Percentiles rank a stretch among this genome's conserved stretches.
Conservation (phyloP, 1,140 invertebrate genomes). For the Drosophila ficusphila region DNA sequence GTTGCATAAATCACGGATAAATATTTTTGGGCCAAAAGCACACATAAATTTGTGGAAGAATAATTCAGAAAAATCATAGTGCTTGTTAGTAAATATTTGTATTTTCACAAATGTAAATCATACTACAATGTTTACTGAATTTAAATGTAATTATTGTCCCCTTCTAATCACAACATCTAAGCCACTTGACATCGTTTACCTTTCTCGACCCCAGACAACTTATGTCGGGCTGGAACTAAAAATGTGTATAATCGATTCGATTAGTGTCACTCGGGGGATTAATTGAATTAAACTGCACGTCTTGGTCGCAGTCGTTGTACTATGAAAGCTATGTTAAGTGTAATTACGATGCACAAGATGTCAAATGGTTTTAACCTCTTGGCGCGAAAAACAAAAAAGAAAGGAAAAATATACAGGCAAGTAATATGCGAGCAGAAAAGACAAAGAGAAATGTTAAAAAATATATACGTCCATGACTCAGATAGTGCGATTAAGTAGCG, state of each 20-base stretch:
- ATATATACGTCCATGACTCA: constrained; percentile 21
- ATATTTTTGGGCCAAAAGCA: constrained; percentile 16
- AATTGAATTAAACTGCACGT: constrained; percentile 60
- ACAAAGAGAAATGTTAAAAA: constrained; percentile 33
- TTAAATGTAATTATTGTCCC: neutral
- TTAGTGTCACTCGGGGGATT: constrained; percentile 42
- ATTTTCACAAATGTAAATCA: too few relatives aligned
- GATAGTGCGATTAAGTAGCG: constrained; percentile 29
- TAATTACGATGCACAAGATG: constrained; percentile 70
- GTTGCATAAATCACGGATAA: constrained; percentile 35
- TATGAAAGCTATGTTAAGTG: constrained; percentile 47
- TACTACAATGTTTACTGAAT: neutral
- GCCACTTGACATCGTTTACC: constrained; percentile 24
- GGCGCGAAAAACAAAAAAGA: constrained; percentile 38
- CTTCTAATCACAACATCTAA: constrained; percentile 35
- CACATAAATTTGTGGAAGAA: constrained; percentile 11
- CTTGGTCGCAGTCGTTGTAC: constrained; percentile 17
- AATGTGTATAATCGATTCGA: constrained; percentile 43
- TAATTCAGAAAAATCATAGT: neutral
- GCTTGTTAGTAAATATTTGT: neutral
- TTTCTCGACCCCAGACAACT: constrained; percentile 19
- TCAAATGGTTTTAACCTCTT: constrained; percentile 75
- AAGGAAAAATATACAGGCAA: constrained; percentile 48
- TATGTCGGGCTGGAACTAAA: constrained; percentile 10
- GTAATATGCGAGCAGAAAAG: constrained; percentile 50